Evolutionary conservation across 2,888 invertebrate species (phyloP), one percentile per base, ranked within the genome.

Genomic region (Agapostemon virescens): DNA sequence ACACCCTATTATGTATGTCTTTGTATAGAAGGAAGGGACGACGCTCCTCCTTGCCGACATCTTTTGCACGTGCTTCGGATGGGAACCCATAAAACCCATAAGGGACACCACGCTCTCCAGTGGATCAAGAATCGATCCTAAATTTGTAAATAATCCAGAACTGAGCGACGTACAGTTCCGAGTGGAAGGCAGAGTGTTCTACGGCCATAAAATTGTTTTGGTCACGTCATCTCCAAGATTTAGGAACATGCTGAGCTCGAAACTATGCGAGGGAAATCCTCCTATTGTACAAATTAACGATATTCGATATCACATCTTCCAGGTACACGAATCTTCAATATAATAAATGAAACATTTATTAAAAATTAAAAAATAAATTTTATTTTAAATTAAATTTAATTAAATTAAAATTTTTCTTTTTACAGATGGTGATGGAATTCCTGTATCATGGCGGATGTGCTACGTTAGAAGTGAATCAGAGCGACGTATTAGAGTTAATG

Each of bases 71-170:
- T 97, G 97, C 91, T 98, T 96, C 90, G 97, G 97, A 66, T 96
- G 97, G 95, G 97, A 97, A 93, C 94, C 96, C 1, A 97, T 97
- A 84, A 97, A 97, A 87, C 94, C 95, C 0, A 95, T 96, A n/a
- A 94, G 95, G 86, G 96, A 96, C 88, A 95, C 95, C 45, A 93
- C 94, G 3, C 93, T 95, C 40, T 95, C 96, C 2, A 93, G 94
- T 36, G 95, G 96, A 52, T 96, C 97, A 0, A 94, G 97, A 79
- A 97, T 98, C 86, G 98, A 98, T 93, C 97, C 98, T 0, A 96
- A 97, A 90, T 98, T 97, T 93, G 98, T 98, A 84, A 98, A 98
- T 93, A 98, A 98, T 93, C 97, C 98, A 0, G 97, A 98, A 90
- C 94, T 98, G 52, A 97, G 97, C 87, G 98, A 98, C 91, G 98